These are phyloP conservation scores for Carcina quercana DNA, from an alignment of 2,888 invertebrate genomes.

Conservation along the genomic window DNA sequence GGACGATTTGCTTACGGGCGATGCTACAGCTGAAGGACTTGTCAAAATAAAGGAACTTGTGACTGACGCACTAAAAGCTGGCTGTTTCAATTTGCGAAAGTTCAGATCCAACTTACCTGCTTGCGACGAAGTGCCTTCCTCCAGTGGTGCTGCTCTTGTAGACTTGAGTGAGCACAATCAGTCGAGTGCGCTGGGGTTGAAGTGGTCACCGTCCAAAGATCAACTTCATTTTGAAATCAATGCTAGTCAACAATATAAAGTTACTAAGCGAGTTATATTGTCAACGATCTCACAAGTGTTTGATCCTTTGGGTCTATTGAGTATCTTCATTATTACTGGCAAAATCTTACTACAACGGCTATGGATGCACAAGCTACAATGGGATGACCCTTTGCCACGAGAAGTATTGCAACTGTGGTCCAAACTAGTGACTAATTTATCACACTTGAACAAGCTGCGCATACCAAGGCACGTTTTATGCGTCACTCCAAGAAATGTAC, in stretches of 20 bases:
- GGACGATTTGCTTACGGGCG: slow-evolving; percentile 14
- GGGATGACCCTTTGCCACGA: slow-evolving; percentile 9
- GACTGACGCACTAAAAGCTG: slow-evolving; percentile 1
- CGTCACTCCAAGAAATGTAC: background rate
- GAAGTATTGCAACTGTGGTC: slow-evolving; percentile 3
- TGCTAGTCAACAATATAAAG: no score
- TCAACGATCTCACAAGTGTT: slow-evolving; percentile 5
- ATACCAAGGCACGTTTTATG: slow-evolving; percentile 5
- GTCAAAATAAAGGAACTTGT: slow-evolving; percentile 4
- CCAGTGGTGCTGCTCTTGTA: no score
- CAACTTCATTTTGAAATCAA: no score
- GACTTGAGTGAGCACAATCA: no score
- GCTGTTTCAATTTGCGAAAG: slow-evolving; percentile 12
- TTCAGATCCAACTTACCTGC: slow-evolving; percentile 16
- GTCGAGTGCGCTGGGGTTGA: no score
- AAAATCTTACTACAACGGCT: slow-evolving; percentile 16
- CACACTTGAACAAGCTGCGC: slow-evolving; percentile 2
- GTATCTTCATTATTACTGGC: slow-evolving; percentile 9
- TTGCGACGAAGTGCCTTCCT: no score
- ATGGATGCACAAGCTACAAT: slow-evolving; percentile 10
- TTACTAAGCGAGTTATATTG: slow-evolving; percentile 3
- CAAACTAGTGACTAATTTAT: slow-evolving; percentile 2
- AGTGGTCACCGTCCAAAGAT: no score
- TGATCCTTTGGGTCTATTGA: slow-evolving; percentile 12
- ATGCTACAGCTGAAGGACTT: background rate